A percentile compares a stretch with the other conserved stretches of the same genome.
Conservation (phyloP, 1,140 invertebrate genomes). For the Sipha flava region DNA sequence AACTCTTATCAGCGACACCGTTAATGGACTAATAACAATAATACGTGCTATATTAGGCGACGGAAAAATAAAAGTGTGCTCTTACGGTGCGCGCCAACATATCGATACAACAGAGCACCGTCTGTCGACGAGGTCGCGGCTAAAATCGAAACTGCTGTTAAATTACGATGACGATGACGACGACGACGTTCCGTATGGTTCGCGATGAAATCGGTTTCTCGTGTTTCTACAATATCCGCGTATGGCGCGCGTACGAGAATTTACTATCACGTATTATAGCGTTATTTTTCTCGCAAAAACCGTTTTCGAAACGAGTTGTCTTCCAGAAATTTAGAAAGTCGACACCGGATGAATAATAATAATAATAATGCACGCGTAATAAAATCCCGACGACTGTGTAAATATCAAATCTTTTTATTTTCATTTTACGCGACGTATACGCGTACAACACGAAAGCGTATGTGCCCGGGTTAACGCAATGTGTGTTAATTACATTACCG, state of each 20-base stretch:
- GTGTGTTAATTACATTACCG: not conserved
- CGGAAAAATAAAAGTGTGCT: too few species aligned
- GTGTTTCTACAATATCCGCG: too few species aligned
- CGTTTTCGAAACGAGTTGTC: not conserved
- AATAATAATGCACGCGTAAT: not conserved
- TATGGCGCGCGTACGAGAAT: too few species aligned
- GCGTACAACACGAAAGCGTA: too few species aligned
- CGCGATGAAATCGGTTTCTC: not conserved
- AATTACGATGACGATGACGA: not conserved
- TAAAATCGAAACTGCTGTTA: not conserved
- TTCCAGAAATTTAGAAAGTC: conserved; percentile 9
- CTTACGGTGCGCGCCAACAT: not conserved
- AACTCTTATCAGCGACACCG: too few species aligned
- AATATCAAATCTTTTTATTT: too few species aligned
- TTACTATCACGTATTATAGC: too few species aligned
- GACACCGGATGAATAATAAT: not conserved
- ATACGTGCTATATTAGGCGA: not conserved
- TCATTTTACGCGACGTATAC: too few species aligned
- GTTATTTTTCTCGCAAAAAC: not conserved
- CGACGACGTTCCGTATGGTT: not conserved
- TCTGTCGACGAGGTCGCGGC: not conserved
- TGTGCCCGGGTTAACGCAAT: too few species aligned
- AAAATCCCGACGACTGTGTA: too few species aligned
- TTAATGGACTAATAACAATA: too few species aligned
- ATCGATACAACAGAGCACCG: not conserved